These are phyloP conservation scores for Ophraella communa DNA, from an alignment of 2,888 invertebrate species.

Conservation along the genomic window DNA sequence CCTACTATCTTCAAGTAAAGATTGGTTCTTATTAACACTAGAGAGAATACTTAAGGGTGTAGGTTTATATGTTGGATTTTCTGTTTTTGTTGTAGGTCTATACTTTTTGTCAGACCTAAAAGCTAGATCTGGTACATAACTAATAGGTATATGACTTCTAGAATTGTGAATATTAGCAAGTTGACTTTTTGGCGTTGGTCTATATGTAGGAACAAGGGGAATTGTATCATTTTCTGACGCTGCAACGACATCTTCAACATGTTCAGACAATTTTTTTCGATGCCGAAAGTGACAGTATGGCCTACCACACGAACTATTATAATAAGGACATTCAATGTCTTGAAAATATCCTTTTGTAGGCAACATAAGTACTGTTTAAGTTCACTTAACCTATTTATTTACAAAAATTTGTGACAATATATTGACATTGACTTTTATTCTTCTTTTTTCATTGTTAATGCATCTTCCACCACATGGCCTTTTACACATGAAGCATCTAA, in stretches of 20 bases:
- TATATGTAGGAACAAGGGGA: slow-evolving; percentile 56
- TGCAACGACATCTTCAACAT: slow-evolving; percentile 57
- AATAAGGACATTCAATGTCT: slow-evolving; percentile 85
- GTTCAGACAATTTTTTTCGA: slow-evolving; percentile 70
- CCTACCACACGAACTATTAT: slow-evolving; percentile 80
- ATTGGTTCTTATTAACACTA: slow-evolving; percentile 43
- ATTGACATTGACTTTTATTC: slow-evolving; percentile 7
- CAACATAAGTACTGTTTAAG: slow-evolving; percentile 69
- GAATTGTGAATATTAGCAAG: slow-evolving; percentile 53
- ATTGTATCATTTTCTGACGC: slow-evolving; percentile 58
- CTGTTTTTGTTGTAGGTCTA: slow-evolving; percentile 45
- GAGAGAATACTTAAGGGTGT: slow-evolving; percentile 57
- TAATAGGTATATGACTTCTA: slow-evolving; percentile 60
- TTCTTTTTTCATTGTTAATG: not conserved
- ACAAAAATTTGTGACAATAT: not conserved
- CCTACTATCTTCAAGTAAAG: slow-evolving; percentile 34
- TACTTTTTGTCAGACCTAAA: slow-evolving; percentile 59
- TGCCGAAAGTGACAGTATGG: slow-evolving; percentile 95
- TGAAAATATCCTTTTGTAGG: slow-evolving; percentile 90
- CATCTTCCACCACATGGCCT: not conserved
- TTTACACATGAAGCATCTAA: not conserved
- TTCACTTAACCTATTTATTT: slow-evolving; percentile 24
- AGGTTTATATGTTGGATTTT: slow-evolving; percentile 56
- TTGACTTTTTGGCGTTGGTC: slow-evolving; percentile 62
- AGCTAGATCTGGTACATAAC: slow-evolving; percentile 63